Base-by-base conservation (phyloP, 1,140 invertebrate species). In the Pteromalus puparum region DNA sequence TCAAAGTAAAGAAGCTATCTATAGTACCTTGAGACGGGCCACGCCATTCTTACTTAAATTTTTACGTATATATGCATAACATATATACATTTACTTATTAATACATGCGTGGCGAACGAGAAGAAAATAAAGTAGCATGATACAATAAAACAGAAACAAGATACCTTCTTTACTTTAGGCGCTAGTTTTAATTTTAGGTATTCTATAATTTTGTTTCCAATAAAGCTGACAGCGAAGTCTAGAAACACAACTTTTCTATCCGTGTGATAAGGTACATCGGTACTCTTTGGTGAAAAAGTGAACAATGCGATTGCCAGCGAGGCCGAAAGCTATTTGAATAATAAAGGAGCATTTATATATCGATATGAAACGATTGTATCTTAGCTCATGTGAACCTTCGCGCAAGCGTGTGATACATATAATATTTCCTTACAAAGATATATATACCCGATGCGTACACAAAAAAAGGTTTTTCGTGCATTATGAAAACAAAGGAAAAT, bases 61-160 rank as follows among this genome's bases (percentile, higher is more conserved):
- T 53, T 82, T 79, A 67, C 26, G 61, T 73, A 75, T 86, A 70
- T 77, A 80, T 75, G 46, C 12, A 2, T 67, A 73, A 24, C 38
- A 74, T 81, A 83, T 86, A 83, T 86, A 83, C 46, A 80, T 83
- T 53, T 83, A 38, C 38, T 75, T 85, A 30, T 80, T 34, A 70
- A 70, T n/a, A n/a, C 4, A 9, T 70, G 24, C 13, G 68, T 28
- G 68, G 10, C 15, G 7, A 82, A 24, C 30, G 24, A 61, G 7
- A 61, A 72, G 42, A 61, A 82, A 76, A 34, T 75, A 21, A 28
- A 48, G 61, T 28, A 82, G 18, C n/a, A 30, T 6, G 65, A 77
- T 34, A 34, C 2, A 15, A 65, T 38, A 26, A 26, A 83, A 34
- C 12, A 30, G 5, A 34, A 34, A 73, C 30, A 18, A 70, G 18